Evolutionary conservation across 2,888 invertebrate genomes (phyloP).

Genomic region (Erebia ligea): DNA sequence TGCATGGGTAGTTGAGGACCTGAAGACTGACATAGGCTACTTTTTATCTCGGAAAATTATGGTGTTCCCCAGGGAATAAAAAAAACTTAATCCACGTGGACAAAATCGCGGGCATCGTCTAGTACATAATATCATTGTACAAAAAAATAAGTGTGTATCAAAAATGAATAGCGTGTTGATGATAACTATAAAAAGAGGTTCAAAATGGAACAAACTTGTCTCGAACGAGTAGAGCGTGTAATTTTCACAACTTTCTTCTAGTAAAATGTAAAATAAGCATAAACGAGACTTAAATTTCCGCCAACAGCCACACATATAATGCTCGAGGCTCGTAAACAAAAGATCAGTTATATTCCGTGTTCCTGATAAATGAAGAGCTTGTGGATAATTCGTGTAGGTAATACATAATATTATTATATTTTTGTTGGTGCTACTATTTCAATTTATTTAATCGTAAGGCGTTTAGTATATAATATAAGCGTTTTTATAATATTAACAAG

Average conservation of each 20-base stretch:
- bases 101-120: no score
- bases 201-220: slow-evolving; percentile 13
- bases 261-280: slow-evolving; percentile 53
- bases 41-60: no score
- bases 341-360: slow-evolving; percentile 47
- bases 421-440: neutral
- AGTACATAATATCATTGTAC: no score
- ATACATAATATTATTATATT: neutral
- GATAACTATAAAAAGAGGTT: neutral
- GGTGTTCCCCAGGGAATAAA: no score
- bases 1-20: no score
- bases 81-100: no score
- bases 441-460: no score
- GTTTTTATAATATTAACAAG: no score
- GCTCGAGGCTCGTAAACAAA: slow-evolving; percentile 53
- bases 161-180: neutral
- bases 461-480: no score
- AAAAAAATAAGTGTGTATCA: neutral
- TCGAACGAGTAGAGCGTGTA: slow-evolving; percentile 17
- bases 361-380: slow-evolving; percentile 6
- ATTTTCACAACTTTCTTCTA: slow-evolving; percentile 29
- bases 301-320: slow-evolving; percentile 52
- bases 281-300: slow-evolving; percentile 51
- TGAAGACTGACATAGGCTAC: no score
- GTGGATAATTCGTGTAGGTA: neutral